These are phyloP conservation scores for Oscheius sp. DNA, from an alignment of 2,888 invertebrate genomes.

Conservation along the genomic window DNA sequence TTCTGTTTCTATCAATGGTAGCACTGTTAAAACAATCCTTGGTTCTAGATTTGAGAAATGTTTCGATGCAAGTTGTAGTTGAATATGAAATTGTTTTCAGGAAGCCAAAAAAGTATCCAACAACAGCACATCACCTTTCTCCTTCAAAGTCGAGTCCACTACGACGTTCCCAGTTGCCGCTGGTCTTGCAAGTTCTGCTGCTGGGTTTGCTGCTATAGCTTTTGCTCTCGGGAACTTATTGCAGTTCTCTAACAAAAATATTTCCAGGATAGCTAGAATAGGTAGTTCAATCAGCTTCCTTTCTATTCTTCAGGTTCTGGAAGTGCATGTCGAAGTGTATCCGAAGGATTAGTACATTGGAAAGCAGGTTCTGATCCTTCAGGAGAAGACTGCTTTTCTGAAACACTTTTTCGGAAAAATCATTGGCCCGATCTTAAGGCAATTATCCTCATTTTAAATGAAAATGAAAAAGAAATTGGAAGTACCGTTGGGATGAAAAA, in stretches of 20 bases:
- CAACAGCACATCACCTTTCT: slow-evolving; percentile 26
- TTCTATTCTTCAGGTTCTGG: slow-evolving; percentile 78
- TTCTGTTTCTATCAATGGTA: slow-evolving; percentile 55
- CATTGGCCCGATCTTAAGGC: slow-evolving; percentile 92
- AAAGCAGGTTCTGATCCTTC: slow-evolving; percentile 76
- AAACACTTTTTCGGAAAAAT: slow-evolving; percentile 33
- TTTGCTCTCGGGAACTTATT: slow-evolving; percentile 61
- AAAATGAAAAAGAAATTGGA: slow-evolving; percentile 55
- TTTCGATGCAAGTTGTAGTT: slow-evolving; percentile 45
- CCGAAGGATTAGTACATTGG: slow-evolving; percentile 96
- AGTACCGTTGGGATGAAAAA: slow-evolving; percentile 86
- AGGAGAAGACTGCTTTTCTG: slow-evolving; percentile 78
- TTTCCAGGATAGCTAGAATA: slow-evolving; percentile 42
- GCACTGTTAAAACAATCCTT: slow-evolving; percentile 30
- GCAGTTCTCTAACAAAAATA: slow-evolving; percentile 60
- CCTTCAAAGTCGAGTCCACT: slow-evolving; percentile 72
- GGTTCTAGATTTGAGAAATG: slow-evolving; percentile 52
- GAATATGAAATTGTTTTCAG: slow-evolving; percentile 9
- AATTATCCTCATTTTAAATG: slow-evolving; percentile 84
- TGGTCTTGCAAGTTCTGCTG: slow-evolving; percentile 95
- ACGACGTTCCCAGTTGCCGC: slow-evolving; percentile 99
- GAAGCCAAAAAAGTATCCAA: slow-evolving; percentile 38
- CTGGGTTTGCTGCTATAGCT: slow-evolving; percentile 83
- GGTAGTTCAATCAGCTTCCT: no score
- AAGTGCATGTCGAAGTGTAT: slow-evolving; percentile 92